phyloP scores from a whole-genome alignment of 2,113 vertebrate species.

The Pseudonaja textilis region DNA sequence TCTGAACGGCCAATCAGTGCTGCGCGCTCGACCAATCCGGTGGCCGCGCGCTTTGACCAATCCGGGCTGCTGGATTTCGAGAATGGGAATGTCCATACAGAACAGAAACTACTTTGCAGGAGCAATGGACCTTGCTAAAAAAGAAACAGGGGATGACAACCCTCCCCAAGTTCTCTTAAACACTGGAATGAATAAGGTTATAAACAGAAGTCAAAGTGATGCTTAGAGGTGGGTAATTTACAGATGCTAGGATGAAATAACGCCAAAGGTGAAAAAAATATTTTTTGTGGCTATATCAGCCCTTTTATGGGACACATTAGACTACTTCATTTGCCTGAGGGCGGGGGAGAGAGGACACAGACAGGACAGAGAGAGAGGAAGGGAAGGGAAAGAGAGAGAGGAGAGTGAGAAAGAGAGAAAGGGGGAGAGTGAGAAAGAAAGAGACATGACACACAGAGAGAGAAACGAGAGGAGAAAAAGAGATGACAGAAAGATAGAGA shows the following conservation, averaged over 20 bases:
- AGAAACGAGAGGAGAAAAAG: neutral
- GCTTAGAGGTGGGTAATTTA: conserved; percentile 19
- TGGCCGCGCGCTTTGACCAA: no score
- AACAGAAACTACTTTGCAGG: conserved; percentile 38
- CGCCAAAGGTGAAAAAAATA: conserved; percentile 27
- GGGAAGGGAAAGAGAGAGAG: no score
- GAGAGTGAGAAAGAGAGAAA: no score
- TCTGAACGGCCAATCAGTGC: no score
- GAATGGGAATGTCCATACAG: no score
- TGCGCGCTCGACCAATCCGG: no score
- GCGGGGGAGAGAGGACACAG: no score
- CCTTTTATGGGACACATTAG: conserved; percentile 30
- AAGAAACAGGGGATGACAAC: neutral
- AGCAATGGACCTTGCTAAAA: conserved; percentile 56
- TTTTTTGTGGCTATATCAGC: conserved; percentile 20
- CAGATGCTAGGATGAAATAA: conserved; percentile 18
- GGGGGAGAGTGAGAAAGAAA: no score
- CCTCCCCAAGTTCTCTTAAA: conserved; percentile 11
- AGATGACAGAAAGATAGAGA: no score
- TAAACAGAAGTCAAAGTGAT: neutral
- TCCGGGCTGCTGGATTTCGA: no score
- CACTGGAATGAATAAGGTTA: neutral
- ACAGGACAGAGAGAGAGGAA: conserved; percentile 12
- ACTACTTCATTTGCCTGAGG: neutral
- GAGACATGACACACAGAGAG: no score